phyloP scores from a whole-genome alignment of 2,797 vertebrate genomes.

The Myoxocephalus aenaeus region DNA sequence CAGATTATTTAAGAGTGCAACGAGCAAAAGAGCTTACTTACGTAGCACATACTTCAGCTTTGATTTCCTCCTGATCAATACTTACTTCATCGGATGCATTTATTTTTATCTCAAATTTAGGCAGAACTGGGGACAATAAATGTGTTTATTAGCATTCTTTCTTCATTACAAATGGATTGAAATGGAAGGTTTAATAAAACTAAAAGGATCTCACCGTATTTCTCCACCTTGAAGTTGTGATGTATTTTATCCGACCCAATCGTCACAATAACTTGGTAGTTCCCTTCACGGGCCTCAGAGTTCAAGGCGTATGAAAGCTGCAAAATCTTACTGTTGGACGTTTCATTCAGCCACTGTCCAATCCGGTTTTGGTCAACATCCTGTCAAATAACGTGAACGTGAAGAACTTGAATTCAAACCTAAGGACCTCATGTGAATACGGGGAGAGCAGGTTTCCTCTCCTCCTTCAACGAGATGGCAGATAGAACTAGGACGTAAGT shows the following conservation, averaged over 20 bases:
- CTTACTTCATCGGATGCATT: conserved; percentile 21
- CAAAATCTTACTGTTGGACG: conserved; percentile 71
- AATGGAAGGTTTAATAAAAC: background rate
- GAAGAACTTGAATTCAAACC: background rate
- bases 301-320: conserved; percentile 79
- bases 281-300: conserved; percentile 77
- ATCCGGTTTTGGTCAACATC: conserved; percentile 76
- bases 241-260: background rate
- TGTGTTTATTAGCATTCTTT: background rate
- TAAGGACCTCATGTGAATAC: background rate
- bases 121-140: conserved; percentile 68
- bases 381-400: conserved; percentile 52
- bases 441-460: background rate
- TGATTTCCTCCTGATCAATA: conserved; percentile 46
- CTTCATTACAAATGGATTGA: background rate
- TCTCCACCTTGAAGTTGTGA: conserved; percentile 79
- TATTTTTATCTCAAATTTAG: conserved; percentile 70
- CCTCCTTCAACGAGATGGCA: background rate
- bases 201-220: conserved; percentile 76
- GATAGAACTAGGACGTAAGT: too few species aligned
- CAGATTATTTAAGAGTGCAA: background rate
- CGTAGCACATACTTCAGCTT: conserved; percentile 65
- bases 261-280: conserved; percentile 63
- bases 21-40: conserved; percentile 42
- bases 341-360: conserved; percentile 81